A percentile compares a stretch with the other conserved stretches of the same genome.
phyloP scores from a whole-genome alignment of 2,113 vertebrate species.

The Gnathonemus echidnorhynchus region DNA sequence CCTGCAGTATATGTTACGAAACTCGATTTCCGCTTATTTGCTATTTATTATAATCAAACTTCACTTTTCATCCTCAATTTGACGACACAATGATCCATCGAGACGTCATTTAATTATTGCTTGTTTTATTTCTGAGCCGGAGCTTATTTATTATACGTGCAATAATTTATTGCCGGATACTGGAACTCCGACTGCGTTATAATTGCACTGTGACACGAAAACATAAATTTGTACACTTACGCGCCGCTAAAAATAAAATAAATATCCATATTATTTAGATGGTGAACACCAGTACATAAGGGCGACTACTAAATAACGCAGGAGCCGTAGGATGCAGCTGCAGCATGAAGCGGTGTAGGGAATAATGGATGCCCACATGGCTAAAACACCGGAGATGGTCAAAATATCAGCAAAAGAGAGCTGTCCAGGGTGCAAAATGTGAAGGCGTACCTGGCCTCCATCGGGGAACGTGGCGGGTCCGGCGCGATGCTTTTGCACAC shows the following conservation, averaged over 20 bases:
- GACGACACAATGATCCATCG: neutral
- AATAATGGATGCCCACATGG: neutral
- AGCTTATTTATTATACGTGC: neutral
- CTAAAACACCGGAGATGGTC: neutral
- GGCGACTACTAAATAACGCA: neutral
- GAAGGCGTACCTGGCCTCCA: constrained; percentile 5
- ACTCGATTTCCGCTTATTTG: neutral
- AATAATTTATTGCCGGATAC: neutral
- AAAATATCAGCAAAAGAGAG: neutral
- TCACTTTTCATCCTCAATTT: neutral
- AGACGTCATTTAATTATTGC: neutral
- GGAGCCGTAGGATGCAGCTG: neutral
- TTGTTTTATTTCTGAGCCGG: neutral
- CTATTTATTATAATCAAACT: neutral
- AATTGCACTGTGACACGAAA: neutral
- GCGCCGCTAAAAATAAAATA: neutral
- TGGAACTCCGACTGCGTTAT: neutral
- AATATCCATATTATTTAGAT: neutral
- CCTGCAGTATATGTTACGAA: neutral
- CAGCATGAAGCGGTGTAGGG: neutral
- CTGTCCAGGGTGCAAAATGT: neutral
- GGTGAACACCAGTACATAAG: neutral
- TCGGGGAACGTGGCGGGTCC: neutral
- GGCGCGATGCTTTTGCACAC: neutral
- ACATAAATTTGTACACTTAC: neutral